Evolutionary conservation across 2,113 vertebrate species (phyloP).

Genomic region (Pholis gunnellus): DNA sequence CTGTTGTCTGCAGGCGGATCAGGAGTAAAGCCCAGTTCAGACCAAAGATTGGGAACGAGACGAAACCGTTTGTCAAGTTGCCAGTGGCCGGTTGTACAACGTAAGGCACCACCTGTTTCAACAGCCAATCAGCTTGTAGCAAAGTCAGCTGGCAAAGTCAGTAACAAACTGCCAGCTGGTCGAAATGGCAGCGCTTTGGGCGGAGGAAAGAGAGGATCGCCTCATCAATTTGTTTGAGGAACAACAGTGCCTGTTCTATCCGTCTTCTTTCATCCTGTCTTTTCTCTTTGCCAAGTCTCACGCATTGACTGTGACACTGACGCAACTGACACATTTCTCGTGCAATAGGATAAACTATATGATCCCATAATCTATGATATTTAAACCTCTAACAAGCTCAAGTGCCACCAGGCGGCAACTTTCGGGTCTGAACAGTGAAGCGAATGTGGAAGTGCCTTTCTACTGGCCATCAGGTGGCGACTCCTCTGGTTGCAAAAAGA

Average conservation of each 20-base stretch:
- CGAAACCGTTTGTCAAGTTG: not conserved
- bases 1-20: constrained; percentile 18
- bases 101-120: not conserved
- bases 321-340: not conserved
- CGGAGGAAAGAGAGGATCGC: not conserved
- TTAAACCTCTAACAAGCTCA: not conserved
- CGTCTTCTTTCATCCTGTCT: not conserved
- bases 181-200: not conserved
- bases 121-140: not conserved
- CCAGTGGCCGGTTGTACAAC: no score
- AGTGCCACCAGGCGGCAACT: no score
- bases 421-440: not conserved
- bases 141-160: not conserved
- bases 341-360: not conserved
- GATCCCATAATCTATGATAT: not conserved
- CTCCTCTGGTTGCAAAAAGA: not conserved
- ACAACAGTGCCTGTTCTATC: not conserved
- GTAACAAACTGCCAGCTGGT: not conserved
- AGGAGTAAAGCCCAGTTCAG: not conserved
- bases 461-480: not conserved
- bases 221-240: not conserved
- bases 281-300: not conserved
- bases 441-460: not conserved
- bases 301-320: not conserved
- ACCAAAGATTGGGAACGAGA: not conserved